phyloP scores from a whole-genome alignment of 2,888 invertebrate species.

The Malacosoma neustria region DNA sequence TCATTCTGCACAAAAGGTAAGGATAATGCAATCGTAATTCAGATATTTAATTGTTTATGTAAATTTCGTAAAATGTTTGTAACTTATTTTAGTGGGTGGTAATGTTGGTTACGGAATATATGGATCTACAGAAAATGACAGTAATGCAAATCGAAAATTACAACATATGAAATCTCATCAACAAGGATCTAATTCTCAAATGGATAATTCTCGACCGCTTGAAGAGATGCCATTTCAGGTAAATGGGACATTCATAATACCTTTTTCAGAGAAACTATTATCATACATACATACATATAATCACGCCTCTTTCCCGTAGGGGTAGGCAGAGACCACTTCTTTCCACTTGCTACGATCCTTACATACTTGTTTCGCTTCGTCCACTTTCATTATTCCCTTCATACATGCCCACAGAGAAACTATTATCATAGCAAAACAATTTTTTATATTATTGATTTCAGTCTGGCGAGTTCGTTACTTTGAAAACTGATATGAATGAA shows the following conservation, averaged over 20 bases:
- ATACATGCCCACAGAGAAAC: too few species aligned
- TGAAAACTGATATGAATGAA: conserved; percentile 85
- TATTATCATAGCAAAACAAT: too few species aligned
- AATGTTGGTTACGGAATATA: conserved; percentile 77
- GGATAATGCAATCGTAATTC: not conserved
- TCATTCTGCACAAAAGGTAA: not conserved
- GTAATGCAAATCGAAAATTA: conserved; percentile 50
- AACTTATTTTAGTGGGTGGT: conserved; percentile 65
- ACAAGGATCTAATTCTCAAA: conserved; percentile 60
- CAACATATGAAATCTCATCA: conserved; percentile 65
- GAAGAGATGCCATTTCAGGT: conserved; percentile 79
- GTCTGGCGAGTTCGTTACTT: conserved; percentile 92
- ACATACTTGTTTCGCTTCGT: too few species aligned
- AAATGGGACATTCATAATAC: conserved; percentile 9
- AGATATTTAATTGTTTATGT: too few species aligned
- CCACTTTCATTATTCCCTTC: too few species aligned
- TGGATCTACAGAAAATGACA: conserved; percentile 53
- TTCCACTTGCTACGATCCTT: too few species aligned
- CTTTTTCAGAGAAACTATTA: too few species aligned
- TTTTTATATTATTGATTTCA: conserved; percentile 45
- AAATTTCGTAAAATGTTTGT: too few species aligned
- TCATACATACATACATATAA: too few species aligned
- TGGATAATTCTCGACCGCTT: conserved; percentile 48
- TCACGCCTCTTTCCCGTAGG: too few species aligned
- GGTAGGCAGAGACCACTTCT: too few species aligned